Evolutionary conservation across 2,113 vertebrate genomes (phyloP), one percentile per base, ranked within the genome.

Genomic region (Hippoglossus stenolepis): DNA sequence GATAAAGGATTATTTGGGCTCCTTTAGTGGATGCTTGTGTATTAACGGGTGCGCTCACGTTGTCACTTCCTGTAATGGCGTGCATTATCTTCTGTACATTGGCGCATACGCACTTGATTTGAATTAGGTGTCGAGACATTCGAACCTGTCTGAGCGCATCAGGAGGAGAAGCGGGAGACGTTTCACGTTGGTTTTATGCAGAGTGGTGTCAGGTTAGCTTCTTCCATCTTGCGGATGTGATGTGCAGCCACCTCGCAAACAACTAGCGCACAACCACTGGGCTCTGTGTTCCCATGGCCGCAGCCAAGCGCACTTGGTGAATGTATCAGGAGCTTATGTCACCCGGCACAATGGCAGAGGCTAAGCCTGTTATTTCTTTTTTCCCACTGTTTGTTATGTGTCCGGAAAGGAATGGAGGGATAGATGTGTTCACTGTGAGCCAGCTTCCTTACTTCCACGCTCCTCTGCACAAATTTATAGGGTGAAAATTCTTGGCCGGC

Each of bases 321-420:
- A 69, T 54, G 75, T 87, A 77, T 76, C 75, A 58, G 45, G 56
- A 67, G 73, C 73, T 86, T 72, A 84, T 82, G 73, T 84, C 70
- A 20, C 23, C 51, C 35, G 38, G 28, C 20, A 70, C 56, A 76
- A 83, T 59, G 58, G 72, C 49, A 56, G 70, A 58, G 63, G 57
- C 78, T 54, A 40, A 73, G 57, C 82, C 62, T 69, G 61, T 83
- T 84, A 80, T 85, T 87, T 82, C 40, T 70, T 77, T 76, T 64
- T 78, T 63, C 76, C 31, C 64, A 65, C 70, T 87, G 74, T 85
- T 90, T 82, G 80, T 85, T 87, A 89, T 77, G 85, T 84, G 76
- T 84, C 53, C 51, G n/a, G 47, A 87, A 83, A 81, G 69, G 63
- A 81, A 76, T 70, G 4, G 45, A 31, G 69, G 75, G 84, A 87